Evolutionary conservation across 30 jellyfish, hydroid and myxozoan species (phyloP).

Genomic region (Chrysaora quinquecirrha): DNA sequence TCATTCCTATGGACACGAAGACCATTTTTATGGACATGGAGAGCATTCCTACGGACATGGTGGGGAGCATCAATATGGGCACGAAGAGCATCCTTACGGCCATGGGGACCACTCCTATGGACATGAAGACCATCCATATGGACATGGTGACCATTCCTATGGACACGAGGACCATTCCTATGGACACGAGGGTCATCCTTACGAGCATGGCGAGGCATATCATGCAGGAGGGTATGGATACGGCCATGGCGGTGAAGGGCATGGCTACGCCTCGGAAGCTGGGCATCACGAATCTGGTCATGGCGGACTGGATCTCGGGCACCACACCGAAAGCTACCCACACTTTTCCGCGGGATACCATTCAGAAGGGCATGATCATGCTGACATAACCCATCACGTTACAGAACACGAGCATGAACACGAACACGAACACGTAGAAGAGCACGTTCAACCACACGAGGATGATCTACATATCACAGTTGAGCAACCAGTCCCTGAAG

Average conservation of each 20-base stretch:
- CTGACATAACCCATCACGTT: not conserved
- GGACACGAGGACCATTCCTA: conserved; percentile 22
- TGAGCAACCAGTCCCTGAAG: conserved; percentile 74
- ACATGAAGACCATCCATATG: not conserved
- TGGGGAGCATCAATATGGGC: conserved; percentile 22
- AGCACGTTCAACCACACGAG: conserved; percentile 56
- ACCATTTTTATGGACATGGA: conserved; percentile 26
- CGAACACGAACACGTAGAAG: conserved; percentile 52
- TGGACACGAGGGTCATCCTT: conserved; percentile 7
- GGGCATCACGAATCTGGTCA: not conserved
- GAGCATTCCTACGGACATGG: conserved; percentile 14
- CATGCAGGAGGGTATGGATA: not conserved
- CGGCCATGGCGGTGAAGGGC: conserved; percentile 52
- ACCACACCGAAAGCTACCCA: not conserved
- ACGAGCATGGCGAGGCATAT: not conserved
- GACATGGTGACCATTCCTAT: conserved; percentile 13
- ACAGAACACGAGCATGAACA: conserved; percentile 25
- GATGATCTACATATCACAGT: conserved; percentile 72
- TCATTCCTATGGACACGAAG: not conserved
- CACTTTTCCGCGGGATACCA: conserved; percentile 9
- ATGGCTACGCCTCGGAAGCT: conserved; percentile 7
- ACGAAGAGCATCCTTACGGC: conserved; percentile 32
- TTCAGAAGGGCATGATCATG: conserved; percentile 7
- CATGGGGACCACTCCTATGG: conserved; percentile 16
- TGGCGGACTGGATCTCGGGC: conserved; percentile 10